Evolutionary conservation across 2,888 invertebrate species (phyloP).

Genomic region (Eremobia ochroleuca): DNA sequence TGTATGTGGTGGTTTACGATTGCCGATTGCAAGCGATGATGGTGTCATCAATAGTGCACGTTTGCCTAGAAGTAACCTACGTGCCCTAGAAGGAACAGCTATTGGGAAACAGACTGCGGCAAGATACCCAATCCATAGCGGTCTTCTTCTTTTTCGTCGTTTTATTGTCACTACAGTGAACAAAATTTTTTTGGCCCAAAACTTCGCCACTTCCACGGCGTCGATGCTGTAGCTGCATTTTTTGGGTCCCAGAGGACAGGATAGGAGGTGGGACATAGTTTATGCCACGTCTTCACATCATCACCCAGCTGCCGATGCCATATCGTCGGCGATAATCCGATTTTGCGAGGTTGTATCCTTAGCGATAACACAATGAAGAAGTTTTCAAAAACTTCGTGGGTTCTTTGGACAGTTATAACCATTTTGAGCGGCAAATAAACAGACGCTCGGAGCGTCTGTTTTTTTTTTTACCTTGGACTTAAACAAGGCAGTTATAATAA

Average conservation of each 20-base stretch:
- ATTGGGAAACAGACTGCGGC: neutral
- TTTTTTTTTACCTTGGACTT: conserved; percentile 7
- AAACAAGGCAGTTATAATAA: conserved; percentile 18
- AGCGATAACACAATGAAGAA: neutral
- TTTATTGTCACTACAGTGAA: no score
- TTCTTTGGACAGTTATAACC: neutral
- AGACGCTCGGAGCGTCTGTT: no score
- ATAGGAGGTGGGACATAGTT: neutral
- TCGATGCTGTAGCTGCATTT: neutral
- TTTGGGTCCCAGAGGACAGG: neutral
- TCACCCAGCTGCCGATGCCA: neutral
- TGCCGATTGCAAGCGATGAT: neutral
- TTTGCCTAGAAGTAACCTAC: neutral
- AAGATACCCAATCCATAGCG: neutral
- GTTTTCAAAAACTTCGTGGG: neutral
- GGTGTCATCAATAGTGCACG: neutral
- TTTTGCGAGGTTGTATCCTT: neutral
- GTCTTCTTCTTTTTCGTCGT: neutral
- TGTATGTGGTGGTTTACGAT: neutral
- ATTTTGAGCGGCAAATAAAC: neutral
- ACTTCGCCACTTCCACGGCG: neutral
- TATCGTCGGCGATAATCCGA: neutral
- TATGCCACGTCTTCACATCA: neutral
- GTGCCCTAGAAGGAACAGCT: neutral
- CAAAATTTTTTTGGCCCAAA: no score